Evolutionary conservation across 2,797 vertebrate genomes (phyloP).

Genomic region (Harpagifer antarcticus): DNA sequence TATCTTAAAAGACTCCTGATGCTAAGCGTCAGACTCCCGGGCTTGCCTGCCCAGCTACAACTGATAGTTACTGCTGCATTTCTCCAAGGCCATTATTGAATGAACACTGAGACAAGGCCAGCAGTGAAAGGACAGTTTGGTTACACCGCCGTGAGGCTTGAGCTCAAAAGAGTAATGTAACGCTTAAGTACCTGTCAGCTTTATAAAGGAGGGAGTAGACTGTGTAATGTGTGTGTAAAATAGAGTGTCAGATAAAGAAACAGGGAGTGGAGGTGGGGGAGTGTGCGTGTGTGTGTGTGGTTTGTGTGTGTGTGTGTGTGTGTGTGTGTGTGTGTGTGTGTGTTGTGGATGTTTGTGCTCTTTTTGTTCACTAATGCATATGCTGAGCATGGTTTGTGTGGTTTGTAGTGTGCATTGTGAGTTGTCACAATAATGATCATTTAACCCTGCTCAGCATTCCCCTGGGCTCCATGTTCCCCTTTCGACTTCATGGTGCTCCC

Average conservation of each 20-base stretch:
- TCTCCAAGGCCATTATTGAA: slow-evolving; percentile 77
- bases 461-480: slow-evolving; percentile 71
- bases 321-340: slow-evolving; percentile 67
- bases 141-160: slow-evolving; percentile 72
- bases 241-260: slow-evolving; percentile 86
- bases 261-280: slow-evolving; percentile 81
- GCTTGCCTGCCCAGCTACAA: slow-evolving; percentile 52
- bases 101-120: slow-evolving; percentile 77
- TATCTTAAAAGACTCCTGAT: slow-evolving; percentile 55
- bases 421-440: slow-evolving; percentile 81
- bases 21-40: slow-evolving; percentile 39
- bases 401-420: slow-evolving; percentile 65
- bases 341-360: slow-evolving; percentile 36
- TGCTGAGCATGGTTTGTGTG: slow-evolving; percentile 44
- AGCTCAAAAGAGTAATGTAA: slow-evolving; percentile 82
- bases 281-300: slow-evolving; percentile 44
- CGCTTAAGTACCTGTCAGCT: slow-evolving; percentile 87
- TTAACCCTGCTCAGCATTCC: slow-evolving; percentile 84
- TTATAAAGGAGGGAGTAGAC: slow-evolving; percentile 81
- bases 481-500: slow-evolving; percentile 61
- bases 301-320: slow-evolving; percentile 61
- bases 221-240: slow-evolving; percentile 86
- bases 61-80: slow-evolving; percentile 53
- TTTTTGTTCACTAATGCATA: too few relatives aligned
- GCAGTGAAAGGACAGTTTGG: slow-evolving; percentile 77